phyloP scores from a whole-genome alignment of 1,140 invertebrate genomes.

The Drosophila tropicalis region DNA sequence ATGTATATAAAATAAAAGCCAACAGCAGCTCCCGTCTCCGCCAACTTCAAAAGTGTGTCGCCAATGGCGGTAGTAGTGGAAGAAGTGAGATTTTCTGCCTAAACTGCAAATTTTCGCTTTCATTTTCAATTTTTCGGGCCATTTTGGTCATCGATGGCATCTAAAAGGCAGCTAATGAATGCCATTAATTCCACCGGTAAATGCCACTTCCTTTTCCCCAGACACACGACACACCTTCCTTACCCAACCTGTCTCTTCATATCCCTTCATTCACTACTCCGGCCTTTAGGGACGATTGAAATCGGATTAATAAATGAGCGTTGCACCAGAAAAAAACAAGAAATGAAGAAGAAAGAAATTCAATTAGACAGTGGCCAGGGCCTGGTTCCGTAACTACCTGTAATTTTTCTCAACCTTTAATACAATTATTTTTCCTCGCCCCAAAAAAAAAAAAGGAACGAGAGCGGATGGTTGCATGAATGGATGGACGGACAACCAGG shows the following conservation, averaged over 20 bases:
- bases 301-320: conserved; percentile 80
- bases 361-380: conserved; percentile 58
- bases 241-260: no score
- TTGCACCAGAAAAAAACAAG: conserved; percentile 37
- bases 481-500: not conserved
- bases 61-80: not conserved
- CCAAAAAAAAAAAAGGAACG: not conserved
- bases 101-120: conserved; percentile 38
- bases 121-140: conserved; percentile 29
- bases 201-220: conserved; percentile 17
- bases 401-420: conserved; percentile 71
- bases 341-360: conserved; percentile 42
- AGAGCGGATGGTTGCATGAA: conserved; percentile 27
- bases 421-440: conserved; percentile 55
- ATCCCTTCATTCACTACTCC: conserved; percentile 19
- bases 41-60: not conserved
- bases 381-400: conserved; percentile 60
- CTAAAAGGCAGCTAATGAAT: conserved; percentile 76
- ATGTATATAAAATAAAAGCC: not conserved
- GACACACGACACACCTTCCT: not conserved
- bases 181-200: conserved; percentile 67
- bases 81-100: conserved; percentile 27
- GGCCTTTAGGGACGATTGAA: conserved; percentile 65
- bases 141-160: conserved; percentile 50
- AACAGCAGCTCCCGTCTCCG: not conserved